Conservation (phyloP, 2,888 invertebrate species). For the Macroteleia sp. region DNA sequence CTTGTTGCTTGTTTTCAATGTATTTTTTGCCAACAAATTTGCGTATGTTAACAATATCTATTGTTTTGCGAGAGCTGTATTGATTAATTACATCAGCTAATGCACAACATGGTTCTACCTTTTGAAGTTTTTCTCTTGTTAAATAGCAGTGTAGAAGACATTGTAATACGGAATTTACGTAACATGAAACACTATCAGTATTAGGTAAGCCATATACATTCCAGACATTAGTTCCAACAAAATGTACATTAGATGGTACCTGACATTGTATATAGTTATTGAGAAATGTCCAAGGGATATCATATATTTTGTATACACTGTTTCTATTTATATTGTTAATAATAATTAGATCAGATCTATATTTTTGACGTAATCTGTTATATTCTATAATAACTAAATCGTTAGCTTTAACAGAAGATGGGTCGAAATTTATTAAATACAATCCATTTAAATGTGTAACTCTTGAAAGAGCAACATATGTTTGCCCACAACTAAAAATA, state of each 20-base stretch:
- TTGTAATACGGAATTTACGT: conserved; percentile 18
- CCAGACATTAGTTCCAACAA: neutral
- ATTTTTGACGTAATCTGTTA: neutral
- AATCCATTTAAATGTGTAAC: too few species aligned
- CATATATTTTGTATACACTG: conserved; percentile 45
- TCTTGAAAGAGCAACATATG: too few species aligned
- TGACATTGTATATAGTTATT: conserved; percentile 15
- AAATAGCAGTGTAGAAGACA: conserved; percentile 2
- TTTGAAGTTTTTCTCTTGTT: conserved; percentile 8
- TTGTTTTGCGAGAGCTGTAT: too few species aligned
- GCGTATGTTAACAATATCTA: neutral
- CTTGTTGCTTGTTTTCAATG: conserved; percentile 9
- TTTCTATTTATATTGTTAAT: conserved; percentile 63
- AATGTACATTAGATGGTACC: neutral
- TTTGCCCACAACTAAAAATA: too few species aligned
- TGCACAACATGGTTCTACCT: conserved; percentile 2
- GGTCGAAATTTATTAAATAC: neutral
- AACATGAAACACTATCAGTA: conserved; percentile 23
- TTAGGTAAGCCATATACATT: conserved; percentile 8
- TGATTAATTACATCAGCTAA: neutral
- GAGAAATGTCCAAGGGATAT: conserved; percentile 7
- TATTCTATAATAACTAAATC: neutral
- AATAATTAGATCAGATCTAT: conserved; percentile 51
- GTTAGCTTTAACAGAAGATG: neutral
- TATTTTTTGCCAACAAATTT: neutral